phyloP scores from a whole-genome alignment of 92 coral and sea anemone species.

The Desmophyllum pertusum region DNA sequence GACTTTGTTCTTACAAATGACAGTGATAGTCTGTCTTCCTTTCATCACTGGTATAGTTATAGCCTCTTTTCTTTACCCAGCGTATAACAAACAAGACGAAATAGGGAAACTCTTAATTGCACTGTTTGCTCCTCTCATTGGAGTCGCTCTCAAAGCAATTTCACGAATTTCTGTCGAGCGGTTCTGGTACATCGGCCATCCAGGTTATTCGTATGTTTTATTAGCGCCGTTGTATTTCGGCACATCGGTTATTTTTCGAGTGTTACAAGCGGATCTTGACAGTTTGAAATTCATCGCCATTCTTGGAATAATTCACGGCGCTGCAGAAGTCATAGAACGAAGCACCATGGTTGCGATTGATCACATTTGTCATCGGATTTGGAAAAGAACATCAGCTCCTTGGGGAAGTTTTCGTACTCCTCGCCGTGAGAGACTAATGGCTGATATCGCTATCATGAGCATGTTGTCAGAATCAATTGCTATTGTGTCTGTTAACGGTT shows the following conservation, averaged over 20 bases:
- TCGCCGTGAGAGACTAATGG: slow-evolving; percentile 44
- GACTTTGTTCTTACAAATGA: not conserved
- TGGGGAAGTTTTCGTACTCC: slow-evolving; percentile 48
- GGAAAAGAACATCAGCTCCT: slow-evolving; percentile 22
- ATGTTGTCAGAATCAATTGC: slow-evolving; percentile 31
- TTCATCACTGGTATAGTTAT: not conserved
- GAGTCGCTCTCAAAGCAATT: slow-evolving; percentile 2
- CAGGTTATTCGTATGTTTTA: slow-evolving; percentile 24
- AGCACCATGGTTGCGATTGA: slow-evolving; percentile 24
- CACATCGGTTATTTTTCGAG: slow-evolving; percentile 7
- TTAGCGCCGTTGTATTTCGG: slow-evolving; percentile 9
- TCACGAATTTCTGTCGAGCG: slow-evolving; percentile 28
- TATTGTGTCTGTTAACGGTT: slow-evolving; percentile 33
- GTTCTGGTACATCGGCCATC: slow-evolving; percentile 23
- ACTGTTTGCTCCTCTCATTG: slow-evolving; percentile 12
- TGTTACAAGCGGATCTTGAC: slow-evolving; percentile 31
- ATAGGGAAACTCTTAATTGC: slow-evolving; percentile 11
- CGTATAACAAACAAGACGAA: not conserved
- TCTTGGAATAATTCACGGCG: slow-evolving; percentile 40
- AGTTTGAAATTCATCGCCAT: not conserved
- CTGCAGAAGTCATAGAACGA: slow-evolving; percentile 35
- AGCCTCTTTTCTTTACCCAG: not conserved
- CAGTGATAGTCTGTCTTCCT: not conserved
- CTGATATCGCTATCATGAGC: slow-evolving; percentile 35
- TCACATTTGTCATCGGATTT: slow-evolving; percentile 15